Evolutionary conservation across 2,888 invertebrate species (phyloP).

Genomic region (Stenchaetothrips biformis): DNA sequence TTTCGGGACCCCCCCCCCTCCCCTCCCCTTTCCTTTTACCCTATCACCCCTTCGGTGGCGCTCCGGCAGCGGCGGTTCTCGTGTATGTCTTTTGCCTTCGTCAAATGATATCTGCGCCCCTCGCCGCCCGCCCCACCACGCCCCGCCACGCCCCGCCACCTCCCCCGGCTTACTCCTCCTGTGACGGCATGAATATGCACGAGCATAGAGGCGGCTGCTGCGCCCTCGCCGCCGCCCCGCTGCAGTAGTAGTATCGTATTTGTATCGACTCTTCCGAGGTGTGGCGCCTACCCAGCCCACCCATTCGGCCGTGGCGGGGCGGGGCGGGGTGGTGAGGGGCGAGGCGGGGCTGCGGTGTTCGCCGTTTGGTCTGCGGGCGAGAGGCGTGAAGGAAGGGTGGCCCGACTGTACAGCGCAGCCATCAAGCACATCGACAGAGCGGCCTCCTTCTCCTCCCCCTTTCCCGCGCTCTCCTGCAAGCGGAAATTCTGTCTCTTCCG

Average conservation of each 20-base stretch:
- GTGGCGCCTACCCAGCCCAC: background rate
- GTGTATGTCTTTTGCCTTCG: conserved; percentile 24
- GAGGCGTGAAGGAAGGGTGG: too few relatives aligned
- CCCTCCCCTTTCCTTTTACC: too few relatives aligned
- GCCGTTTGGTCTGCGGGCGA: background rate
- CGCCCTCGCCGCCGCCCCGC: background rate
- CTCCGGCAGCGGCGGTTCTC: background rate
- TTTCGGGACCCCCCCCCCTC: too few relatives aligned
- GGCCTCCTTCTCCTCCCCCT: background rate
- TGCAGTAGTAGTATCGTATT: background rate
- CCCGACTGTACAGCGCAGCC: too few relatives aligned
- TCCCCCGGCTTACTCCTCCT: conserved; percentile 11
- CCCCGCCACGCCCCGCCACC: background rate
- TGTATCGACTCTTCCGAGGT: conserved; percentile 6
- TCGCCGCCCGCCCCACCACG: background rate
- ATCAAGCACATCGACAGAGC: too few relatives aligned
- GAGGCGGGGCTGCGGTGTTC: background rate
- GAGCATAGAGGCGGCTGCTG: conserved; percentile 3
- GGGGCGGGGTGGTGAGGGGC: background rate
- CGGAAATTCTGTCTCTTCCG: background rate
- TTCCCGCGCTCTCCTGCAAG: background rate
- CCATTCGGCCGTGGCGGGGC: background rate
- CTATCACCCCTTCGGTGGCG: too few relatives aligned
- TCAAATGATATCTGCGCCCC: conserved; percentile 16
- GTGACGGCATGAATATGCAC: conserved; percentile 24